Percentiles rank a stretch among this genome's conserved stretches.
phyloP scores from a whole-genome alignment of 2,888 invertebrate species.

The Acleris emargana region DNA sequence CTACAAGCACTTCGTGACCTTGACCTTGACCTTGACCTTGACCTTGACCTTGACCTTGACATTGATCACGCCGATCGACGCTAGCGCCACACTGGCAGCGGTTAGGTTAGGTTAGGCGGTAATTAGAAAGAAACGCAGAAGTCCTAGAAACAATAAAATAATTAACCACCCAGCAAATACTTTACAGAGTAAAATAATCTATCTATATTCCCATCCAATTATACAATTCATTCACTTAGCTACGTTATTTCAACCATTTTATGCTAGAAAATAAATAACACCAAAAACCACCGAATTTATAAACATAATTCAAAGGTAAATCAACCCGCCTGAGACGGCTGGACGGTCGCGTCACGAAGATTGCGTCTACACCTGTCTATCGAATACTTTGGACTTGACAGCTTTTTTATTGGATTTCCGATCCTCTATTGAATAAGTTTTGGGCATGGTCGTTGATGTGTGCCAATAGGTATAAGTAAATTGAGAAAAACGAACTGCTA shows the following conservation, averaged over 20 bases:
- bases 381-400: conserved; percentile 71
- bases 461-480: conserved; percentile 2
- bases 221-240: too few species aligned
- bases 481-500: background rate
- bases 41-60: too few species aligned
- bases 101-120: too few species aligned
- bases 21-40: too few species aligned
- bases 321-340: conserved; percentile 3
- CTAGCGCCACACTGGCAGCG: too few species aligned
- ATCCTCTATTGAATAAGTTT: conserved; percentile 77
- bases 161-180: too few species aligned
- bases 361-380: conserved; percentile 58
- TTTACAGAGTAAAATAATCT: too few species aligned
- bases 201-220: too few species aligned
- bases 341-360: conserved; percentile 3
- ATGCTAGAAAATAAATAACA: background rate
- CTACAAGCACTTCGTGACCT: too few species aligned
- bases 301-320: conserved; percentile 12
- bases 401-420: conserved; percentile 76
- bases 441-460: conserved; percentile 65
- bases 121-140: too few species aligned
- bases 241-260: background rate
- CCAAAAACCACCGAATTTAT: background rate
- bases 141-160: too few species aligned
- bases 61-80: too few species aligned